Evolutionary conservation across 2,797 vertebrate genomes (phyloP).

Genomic region (Sciurus carolinensis): DNA sequence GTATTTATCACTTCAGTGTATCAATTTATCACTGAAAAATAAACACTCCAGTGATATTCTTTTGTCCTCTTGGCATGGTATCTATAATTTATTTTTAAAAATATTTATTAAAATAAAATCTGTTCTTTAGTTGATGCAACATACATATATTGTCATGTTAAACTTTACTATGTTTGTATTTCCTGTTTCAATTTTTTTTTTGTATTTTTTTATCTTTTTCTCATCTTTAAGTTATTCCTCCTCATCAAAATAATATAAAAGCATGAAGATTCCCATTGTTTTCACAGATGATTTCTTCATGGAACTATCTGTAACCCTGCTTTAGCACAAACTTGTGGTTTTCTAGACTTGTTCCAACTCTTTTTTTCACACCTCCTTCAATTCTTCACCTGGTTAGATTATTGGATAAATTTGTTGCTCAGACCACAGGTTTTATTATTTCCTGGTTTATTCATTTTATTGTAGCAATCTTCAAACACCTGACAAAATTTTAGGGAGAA

Average conservation of each 20-base stretch:
- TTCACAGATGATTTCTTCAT: neutral
- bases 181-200: neutral
- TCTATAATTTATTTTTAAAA: neutral
- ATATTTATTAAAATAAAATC: neutral
- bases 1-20: neutral
- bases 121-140: neutral
- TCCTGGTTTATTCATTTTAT: neutral
- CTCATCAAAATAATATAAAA: neutral
- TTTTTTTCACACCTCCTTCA: neutral
- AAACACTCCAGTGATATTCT: neutral
- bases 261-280: neutral
- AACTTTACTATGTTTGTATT: neutral
- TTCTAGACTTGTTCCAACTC: neutral
- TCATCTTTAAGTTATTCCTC: neutral
- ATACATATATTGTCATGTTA: neutral
- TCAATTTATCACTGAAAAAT: neutral
- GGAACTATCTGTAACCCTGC: neutral
- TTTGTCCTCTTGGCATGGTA: neutral
- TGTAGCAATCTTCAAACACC: neutral
- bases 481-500: neutral
- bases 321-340: neutral
- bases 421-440: neutral
- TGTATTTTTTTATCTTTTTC: neutral
- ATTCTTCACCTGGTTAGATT: neutral
- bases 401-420: neutral